Base-by-base conservation (phyloP, 2,888 invertebrate genomes). In the Ariolimax columbianus region DNA sequence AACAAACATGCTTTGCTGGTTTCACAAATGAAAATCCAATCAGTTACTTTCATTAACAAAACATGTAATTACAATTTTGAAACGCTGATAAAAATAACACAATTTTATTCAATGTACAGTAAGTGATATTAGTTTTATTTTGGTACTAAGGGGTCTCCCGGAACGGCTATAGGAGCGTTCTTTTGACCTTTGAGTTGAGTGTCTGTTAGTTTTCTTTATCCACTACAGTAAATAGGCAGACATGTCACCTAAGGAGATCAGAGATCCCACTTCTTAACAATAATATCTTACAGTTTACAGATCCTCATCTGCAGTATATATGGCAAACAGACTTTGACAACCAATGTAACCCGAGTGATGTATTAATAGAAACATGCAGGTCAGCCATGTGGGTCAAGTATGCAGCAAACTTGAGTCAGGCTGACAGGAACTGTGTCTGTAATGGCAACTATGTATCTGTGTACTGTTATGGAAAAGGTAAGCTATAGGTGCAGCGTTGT, bases 391-490 rank as follows among this genome's bases (percentile, higher is more conserved):
- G 75, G 75, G 51, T 77, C 75, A 47, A 19, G 30, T 33, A 77
- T 47, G 1, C 75, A 77, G 51, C 51, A 33, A 47, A 77, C 23
- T 23, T 77, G 33, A 77, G 33, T 77, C 33, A 51, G 17, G 14
- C 30, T 9, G 75, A 77, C 14, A 77, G 1, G 33, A 36, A 77
- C 4, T 51, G 51, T 47, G 75, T 77, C 30, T 77, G 75, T 23
- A 47, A 51, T 17, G 75, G 33, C 7, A 33, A 38, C 30, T 77
- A 77, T 77, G 33, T 77, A 17, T 77, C 47, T 26, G 0, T 77
- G 75, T 55, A 77, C 17, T 77, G 75, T 30, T 77, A 51, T 77
- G 75, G 75, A n/a, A 47, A 77, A 77, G 75, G 75, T 77, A 77
- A 55, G 51, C 47, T 47, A 14, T 47, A 47, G 47, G 14, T 47